Evolutionary conservation across 2,888 invertebrate species (phyloP).

Genomic region (Melanostoma scalare): DNA sequence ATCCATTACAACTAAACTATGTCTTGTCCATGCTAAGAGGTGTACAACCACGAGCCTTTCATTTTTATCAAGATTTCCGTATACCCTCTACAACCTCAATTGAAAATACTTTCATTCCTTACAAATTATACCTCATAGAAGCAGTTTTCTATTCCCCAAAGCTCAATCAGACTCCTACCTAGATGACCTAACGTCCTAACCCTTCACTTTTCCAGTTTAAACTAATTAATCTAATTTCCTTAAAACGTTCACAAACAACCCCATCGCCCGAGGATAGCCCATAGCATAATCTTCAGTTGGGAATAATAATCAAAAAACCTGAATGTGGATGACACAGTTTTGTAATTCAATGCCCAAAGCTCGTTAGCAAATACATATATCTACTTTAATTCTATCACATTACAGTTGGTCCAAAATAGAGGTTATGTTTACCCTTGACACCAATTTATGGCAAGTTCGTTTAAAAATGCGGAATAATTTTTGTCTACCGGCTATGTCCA

Average conservation of each 20-base stretch:
- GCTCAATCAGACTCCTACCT: not conserved
- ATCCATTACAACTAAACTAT: no score
- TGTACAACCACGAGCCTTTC: not conserved
- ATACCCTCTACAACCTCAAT: not conserved
- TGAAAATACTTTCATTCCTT: not conserved
- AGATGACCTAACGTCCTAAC: slow-evolving; percentile 27
- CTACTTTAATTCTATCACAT: not conserved
- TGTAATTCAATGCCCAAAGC: slow-evolving; percentile 31
- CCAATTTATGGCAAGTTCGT: slow-evolving; percentile 27
- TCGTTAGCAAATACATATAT: slow-evolving; percentile 23
- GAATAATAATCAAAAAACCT: slow-evolving; percentile 45
- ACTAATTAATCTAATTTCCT: slow-evolving; percentile 44
- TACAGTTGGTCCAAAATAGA: not conserved
- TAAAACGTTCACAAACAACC: slow-evolving; percentile 16
- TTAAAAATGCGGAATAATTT: not conserved
- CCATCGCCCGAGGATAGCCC: slow-evolving; percentile 26
- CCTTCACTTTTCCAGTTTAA: slow-evolving; percentile 15
- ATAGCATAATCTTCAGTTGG: slow-evolving; percentile 43
- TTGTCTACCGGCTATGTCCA: no score
- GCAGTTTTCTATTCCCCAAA: slow-evolving; percentile 3
- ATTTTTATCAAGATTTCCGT: not conserved
- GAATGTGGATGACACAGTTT: slow-evolving; percentile 23
- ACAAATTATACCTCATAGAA: slow-evolving; percentile 6
- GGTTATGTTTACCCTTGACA: slow-evolving; percentile 47
- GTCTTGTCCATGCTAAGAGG: no score